Base-by-base conservation (phyloP, 1,140 invertebrate genomes). In the Campoletis sonorensis region DNA sequence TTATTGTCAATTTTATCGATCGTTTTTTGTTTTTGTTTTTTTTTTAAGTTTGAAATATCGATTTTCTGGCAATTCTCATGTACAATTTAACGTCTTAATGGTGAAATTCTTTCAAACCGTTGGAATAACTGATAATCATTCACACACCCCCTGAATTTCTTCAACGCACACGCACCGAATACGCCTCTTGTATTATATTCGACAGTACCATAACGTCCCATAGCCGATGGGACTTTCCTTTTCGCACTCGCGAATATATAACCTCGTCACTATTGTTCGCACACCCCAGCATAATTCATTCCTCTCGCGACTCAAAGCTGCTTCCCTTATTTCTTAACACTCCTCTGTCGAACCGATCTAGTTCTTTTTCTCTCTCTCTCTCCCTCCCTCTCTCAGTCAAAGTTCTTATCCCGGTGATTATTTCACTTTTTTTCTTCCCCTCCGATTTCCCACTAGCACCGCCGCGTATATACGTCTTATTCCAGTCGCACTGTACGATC, bases 251-350 rank as follows among this genome's bases (percentile, higher is more conserved):
- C 61, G 61, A 70, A 70, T 70, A 70, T 70, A 70, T 70, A 70
- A 70, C 67, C 67, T 16, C 67, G 30, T 70, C 30, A 70, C 30
- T 70, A 70, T 70, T 70, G 67, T 70, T 33, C 67, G 67, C 67
- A 33, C 67, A 33, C 67, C 67, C 67, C 18, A 30, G 67, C 18
- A 70, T 70, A 70, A 70, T 70, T 70, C 67, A 70, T 70, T 30
- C 13, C 30, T 33, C 67, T 70, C 67, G 67, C 67, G n/a, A 70
- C 10, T 10, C 4, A 33, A 70, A 70, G 30, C 30, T 33, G 67
- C 67, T n/a, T 33, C 67, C 67, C 67, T 70, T n/a, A 33, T 70
- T 70, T 70, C 67, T 70, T 70, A 33, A n/a, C 27, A 27, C 67
- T 18, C 27, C 30, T 33, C 67, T 70, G 27, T 70, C 67, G 30